Percentiles rank a stretch among this genome's conserved stretches.
phyloP scores from a whole-genome alignment of 2,113 vertebrate genomes.

The Gopherus flavomarginatus region DNA sequence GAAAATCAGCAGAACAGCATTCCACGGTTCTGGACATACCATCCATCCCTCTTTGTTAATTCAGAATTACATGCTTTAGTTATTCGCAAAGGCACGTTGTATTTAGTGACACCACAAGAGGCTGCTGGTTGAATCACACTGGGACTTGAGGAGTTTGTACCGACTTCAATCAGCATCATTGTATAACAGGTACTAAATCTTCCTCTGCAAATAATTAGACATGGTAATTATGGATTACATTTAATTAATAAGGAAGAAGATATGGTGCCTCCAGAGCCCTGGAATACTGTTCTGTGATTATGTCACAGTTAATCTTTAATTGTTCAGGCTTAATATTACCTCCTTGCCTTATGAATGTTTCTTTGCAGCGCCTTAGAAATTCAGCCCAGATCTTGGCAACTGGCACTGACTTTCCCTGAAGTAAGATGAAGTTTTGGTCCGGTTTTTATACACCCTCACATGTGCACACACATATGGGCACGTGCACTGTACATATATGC shows the following conservation, averaged over 20 bases:
- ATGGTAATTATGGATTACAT: background rate
- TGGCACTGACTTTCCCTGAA: background rate
- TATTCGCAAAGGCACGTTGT: background rate
- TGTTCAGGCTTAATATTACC: background rate
- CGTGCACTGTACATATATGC: accelerated
- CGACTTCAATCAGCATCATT: background rate
- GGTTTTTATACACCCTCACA: background rate
- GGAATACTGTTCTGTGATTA: background rate
- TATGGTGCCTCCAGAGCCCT: background rate
- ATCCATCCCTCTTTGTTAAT: background rate
- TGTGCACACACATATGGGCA: no score
- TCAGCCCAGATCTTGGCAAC: background rate
- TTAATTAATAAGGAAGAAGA: background rate
- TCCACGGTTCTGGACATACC: accelerated
- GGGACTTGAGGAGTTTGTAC: background rate
- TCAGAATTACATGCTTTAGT: background rate
- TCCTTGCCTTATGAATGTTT: accelerated
- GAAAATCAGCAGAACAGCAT: background rate
- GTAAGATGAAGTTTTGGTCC: background rate
- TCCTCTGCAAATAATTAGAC: background rate
- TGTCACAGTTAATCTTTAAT: background rate
- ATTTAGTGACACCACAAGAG: background rate
- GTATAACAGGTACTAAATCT: background rate
- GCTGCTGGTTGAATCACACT: background rate
- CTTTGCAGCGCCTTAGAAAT: background rate